Evolutionary conservation across 2,888 invertebrate genomes (phyloP).

Genomic region (Melinaea marsaeus): DNA sequence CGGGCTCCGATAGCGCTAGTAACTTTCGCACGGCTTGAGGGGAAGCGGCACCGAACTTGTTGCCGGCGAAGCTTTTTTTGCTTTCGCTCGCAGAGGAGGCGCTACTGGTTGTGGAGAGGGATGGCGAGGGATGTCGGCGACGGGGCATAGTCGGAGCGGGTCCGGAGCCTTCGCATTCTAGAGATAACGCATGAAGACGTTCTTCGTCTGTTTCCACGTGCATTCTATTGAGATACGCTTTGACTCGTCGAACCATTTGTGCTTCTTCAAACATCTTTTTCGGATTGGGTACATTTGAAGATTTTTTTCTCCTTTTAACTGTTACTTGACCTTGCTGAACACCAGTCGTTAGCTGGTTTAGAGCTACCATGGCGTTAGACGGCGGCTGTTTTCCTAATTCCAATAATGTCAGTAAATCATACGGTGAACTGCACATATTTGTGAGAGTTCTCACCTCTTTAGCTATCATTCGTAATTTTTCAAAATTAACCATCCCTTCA

Average conservation of each 20-base stretch:
- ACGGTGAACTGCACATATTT: conserved; percentile 97
- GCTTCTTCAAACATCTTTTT: conserved; percentile 99
- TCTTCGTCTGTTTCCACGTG: conserved; percentile 95
- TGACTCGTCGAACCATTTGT: conserved; percentile 98
- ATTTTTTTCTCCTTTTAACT: conserved; percentile 92
- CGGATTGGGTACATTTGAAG: conserved; percentile 93
- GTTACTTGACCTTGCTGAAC: conserved; percentile 87
- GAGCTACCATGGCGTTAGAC: conserved; percentile 91
- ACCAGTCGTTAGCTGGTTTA: conserved; percentile 90
- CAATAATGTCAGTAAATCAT: conserved; percentile 90
- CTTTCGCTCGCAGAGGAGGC: conserved; percentile 92
- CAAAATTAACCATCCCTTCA: conserved; percentile 95
- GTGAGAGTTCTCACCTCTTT: conserved; percentile 94
- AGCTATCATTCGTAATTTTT: conserved; percentile 98
- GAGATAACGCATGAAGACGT: conserved; percentile 90
- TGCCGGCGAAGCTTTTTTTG: conserved; percentile 77
- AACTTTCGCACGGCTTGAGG: conserved; percentile 98
- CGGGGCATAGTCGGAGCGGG: conserved; percentile 81
- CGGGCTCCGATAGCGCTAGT: conserved; percentile 91
- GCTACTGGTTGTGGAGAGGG: conserved; percentile 93
- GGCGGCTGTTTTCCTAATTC: conserved; percentile 92
- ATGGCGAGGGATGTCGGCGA: conserved; percentile 94
- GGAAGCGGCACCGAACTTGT: conserved; percentile 92
- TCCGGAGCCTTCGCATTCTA: conserved; percentile 90
- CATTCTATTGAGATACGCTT: conserved; percentile 95